Evolutionary conservation across 92 coral and sea anemone genomes (phyloP).

Genomic region (Porites evermanni): DNA sequence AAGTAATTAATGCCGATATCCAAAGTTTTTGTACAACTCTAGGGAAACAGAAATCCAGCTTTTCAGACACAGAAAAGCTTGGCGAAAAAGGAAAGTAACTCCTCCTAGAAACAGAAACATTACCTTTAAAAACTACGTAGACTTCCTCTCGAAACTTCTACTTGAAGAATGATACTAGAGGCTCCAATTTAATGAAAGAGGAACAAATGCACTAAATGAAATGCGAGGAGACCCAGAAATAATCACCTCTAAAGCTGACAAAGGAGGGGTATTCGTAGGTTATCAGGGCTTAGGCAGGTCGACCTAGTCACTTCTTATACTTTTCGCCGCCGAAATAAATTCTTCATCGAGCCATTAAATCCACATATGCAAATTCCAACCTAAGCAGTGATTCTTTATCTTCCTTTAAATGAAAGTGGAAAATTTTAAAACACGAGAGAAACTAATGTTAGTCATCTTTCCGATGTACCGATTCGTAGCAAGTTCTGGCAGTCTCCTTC

Average conservation of each 20-base stretch:
- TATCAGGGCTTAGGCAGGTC: too few species aligned
- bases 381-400: too few species aligned
- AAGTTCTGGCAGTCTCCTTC: too few species aligned
- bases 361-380: too few species aligned
- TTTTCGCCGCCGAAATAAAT: too few species aligned
- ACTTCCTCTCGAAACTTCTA: slow-evolving; percentile 25
- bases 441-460: too few species aligned
- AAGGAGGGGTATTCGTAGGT: slow-evolving; percentile 39
- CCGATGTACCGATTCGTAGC: too few species aligned
- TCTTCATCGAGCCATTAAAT: too few species aligned
- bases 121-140: not conserved
- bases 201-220: slow-evolving; percentile 32
- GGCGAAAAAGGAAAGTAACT: not conserved
- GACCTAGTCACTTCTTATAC: too few species aligned
- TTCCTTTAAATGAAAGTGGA: too few species aligned
- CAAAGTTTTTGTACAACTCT: not conserved
- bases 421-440: too few species aligned
- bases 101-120: too few species aligned
- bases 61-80: slow-evolving; percentile 32
- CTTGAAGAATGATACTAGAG: slow-evolving; percentile 32
- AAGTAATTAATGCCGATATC: not conserved
- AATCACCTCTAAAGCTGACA: slow-evolving; percentile 29
- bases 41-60: slow-evolving; percentile 27
- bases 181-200: slow-evolving; percentile 22
- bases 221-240: slow-evolving; percentile 30